These are phyloP conservation scores for Ruditapes philippinarum DNA, from an alignment of 1,140 invertebrate species.

Conservation along the genomic window DNA sequence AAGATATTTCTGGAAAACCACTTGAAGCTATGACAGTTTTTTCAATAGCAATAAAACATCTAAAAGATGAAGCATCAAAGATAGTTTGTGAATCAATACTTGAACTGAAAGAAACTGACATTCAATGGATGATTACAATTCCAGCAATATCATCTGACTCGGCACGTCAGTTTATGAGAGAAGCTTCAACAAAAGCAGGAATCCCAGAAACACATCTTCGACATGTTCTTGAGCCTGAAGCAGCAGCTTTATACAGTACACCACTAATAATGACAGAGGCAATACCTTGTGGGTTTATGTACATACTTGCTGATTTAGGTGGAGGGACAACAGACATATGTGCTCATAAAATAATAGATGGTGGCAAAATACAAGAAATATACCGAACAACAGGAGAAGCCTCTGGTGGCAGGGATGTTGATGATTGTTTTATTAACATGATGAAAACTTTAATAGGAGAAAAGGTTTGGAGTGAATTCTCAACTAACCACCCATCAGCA, in stretches of 20 bases:
- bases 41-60: conserved; percentile 12
- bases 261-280: neutral
- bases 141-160: conserved; percentile 41
- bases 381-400: conserved; percentile 31
- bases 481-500: neutral
- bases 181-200: conserved; percentile 19
- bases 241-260: conserved; percentile 22
- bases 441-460: neutral
- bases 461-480: neutral
- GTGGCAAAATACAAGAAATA: neutral
- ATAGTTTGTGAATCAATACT: neutral
- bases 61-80: neutral
- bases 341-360: conserved; percentile 17
- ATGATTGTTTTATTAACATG: conserved; percentile 5
- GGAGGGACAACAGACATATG: conserved; percentile 30
- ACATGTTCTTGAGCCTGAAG: conserved; percentile 42
- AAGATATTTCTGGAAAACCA: neutral
- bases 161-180: conserved; percentile 15
- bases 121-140: conserved; percentile 36
- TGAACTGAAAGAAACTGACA: neutral
- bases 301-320: conserved; percentile 16
- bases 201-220: neutral
- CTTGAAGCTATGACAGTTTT: neutral
- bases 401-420: neutral
- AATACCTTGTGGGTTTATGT: neutral